phyloP scores from a whole-genome alignment of 2,113 vertebrate species.

The Cyanoderma ruficeps region DNA sequence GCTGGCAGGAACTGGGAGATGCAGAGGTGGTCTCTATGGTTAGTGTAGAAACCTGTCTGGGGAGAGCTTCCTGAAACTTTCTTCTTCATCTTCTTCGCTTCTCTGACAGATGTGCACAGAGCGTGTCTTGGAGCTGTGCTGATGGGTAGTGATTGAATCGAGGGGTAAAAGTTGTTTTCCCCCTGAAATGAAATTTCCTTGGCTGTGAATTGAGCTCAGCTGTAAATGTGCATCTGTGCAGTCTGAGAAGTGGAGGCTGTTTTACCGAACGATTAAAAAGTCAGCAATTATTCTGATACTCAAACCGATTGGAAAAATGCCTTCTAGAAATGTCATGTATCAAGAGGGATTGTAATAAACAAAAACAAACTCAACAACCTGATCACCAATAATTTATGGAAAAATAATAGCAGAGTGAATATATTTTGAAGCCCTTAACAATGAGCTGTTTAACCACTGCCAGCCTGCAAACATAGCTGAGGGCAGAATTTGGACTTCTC shows the following conservation, averaged over 20 bases:
- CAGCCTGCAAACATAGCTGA: neutral
- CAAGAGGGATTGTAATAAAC: neutral
- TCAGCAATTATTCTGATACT: neutral
- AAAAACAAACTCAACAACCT: neutral
- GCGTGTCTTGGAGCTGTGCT: neutral
- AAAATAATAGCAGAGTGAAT: neutral
- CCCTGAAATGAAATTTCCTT: neutral
- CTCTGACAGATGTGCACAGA: neutral
- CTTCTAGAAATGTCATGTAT: neutral
- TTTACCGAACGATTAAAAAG: neutral
- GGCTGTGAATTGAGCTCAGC: neutral
- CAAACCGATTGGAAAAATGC: neutral
- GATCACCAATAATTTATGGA: neutral
- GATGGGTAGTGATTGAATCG: neutral
- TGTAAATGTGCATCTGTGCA: neutral
- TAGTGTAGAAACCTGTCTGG: constrained; percentile 38
- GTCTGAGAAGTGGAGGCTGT: neutral
- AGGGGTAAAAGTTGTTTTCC: neutral
- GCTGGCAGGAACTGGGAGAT: constrained; percentile 31
- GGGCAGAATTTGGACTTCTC: neutral
- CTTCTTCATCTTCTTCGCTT: neutral
- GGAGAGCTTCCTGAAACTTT: constrained; percentile 62
- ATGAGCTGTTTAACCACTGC: neutral
- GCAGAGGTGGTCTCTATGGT: constrained; percentile 41
- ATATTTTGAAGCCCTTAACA: neutral